Conservation (phyloP, 2,797 vertebrate genomes). For the Telmatherina bonti region DNA sequence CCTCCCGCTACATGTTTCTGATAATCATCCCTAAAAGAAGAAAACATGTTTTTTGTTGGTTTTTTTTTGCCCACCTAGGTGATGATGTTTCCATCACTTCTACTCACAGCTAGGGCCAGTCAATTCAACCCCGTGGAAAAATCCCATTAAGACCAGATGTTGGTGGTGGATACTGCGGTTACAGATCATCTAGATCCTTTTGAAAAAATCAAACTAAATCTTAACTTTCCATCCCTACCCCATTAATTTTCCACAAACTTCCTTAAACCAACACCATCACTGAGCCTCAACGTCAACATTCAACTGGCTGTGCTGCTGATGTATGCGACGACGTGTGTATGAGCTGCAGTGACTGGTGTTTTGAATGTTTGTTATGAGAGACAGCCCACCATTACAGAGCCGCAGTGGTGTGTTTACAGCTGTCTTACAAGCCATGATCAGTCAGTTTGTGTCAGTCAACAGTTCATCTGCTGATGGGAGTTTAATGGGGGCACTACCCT, state of each 20-base stretch:
- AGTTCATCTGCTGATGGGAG: conserved; percentile 59
- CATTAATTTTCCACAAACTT: conserved; percentile 14
- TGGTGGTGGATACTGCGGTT: neutral
- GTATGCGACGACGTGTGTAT: conserved; percentile 12
- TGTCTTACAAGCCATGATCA: conserved; percentile 25
- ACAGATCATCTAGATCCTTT: no score
- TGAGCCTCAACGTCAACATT: conserved; percentile 33
- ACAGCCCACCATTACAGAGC: conserved; percentile 28
- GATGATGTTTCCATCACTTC: neutral
- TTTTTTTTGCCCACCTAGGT: conserved; percentile 2
- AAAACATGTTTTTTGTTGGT: no score
- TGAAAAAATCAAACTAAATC: neutral
- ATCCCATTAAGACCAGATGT: neutral
- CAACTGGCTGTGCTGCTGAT: conserved; percentile 26
- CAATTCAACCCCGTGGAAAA: neutral
- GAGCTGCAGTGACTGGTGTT: conserved; percentile 6
- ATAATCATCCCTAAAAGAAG: neutral
- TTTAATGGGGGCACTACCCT: conserved; percentile 63
- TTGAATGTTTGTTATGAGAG: conserved; percentile 35
- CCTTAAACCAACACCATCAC: conserved; percentile 22
- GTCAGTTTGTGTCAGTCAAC: conserved; percentile 53
- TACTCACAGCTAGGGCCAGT: neutral
- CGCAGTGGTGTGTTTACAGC: conserved; percentile 36
- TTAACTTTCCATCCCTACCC: neutral
- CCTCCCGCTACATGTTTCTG: neutral